Base-by-base conservation (phyloP, 2,797 vertebrate genomes). In the Microctenopoma stevenorrisi region DNA sequence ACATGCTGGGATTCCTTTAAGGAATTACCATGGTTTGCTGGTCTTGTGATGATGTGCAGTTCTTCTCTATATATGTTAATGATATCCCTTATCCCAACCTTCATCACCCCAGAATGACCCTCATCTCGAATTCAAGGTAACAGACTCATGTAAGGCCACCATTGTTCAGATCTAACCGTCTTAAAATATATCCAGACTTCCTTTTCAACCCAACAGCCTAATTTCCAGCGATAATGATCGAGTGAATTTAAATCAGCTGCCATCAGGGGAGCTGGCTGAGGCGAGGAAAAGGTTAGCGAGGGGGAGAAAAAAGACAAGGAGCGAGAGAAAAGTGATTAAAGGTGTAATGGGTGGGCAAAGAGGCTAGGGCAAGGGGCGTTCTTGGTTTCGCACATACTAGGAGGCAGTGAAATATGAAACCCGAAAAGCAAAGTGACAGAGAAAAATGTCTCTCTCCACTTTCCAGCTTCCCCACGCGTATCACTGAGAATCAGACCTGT, bases 331-430 rank as follows among this genome's bases (percentile, higher is more conserved):
- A 44, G 73, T 85, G 78, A 88, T 89, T 80, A 83, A 72, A 70
- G 64, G 67, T 84, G 71, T 79, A 87, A 81, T 76, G 54, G 70
- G 68, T 79, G 73, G 72, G 61, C 0, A 1, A 71, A 53, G 26
- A 43, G 72, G 72, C 66, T 38, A 70, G 56, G 72, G 16, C 38
- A 68, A 59, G 74, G 16, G 62, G 68, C 0, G n/a, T 48, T 59
- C 54, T 51, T 8, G 54, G 74, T 79, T 74, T 55, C 56, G 22
- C 18, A 11, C 71, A 84, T 26, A 22, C 26, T 0, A 1, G 4
- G 30, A 74, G 66, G 69, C 50, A 33, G 54, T 91, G 84, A 91
- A 87, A 88, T 81, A 91, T 89, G 77, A 89, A 78, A 51, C 63
- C 68, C 44, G 42, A 67, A 85, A 86, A 79, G 68, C 74, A 70